Evolutionary conservation across 2,888 invertebrate genomes (phyloP).

Genomic region (Onchidella celtica): DNA sequence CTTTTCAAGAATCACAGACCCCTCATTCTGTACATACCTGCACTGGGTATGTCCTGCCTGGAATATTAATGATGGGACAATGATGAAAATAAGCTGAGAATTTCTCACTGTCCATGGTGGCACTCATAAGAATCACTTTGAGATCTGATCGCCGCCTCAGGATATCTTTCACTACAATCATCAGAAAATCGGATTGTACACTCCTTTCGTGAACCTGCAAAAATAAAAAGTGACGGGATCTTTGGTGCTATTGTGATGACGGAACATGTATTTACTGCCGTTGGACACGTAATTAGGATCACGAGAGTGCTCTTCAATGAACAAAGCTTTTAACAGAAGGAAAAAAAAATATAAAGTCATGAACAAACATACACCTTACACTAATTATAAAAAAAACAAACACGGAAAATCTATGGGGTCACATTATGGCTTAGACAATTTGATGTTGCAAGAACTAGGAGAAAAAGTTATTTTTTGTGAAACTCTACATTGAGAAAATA

Average conservation of each 20-base stretch:
- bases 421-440: too few species aligned
- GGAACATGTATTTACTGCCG: too few species aligned
- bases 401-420: too few species aligned
- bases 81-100: slow-evolving; percentile 76
- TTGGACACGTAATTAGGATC: too few species aligned
- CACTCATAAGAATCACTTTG: slow-evolving; percentile 78
- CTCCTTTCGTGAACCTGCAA: slow-evolving; percentile 78
- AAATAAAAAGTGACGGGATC: too few species aligned
- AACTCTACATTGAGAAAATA: too few species aligned
- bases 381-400: too few species aligned
- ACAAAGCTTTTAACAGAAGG: not conserved
- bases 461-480: too few species aligned
- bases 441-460: too few species aligned
- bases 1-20: too few species aligned
- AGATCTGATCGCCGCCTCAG: slow-evolving; percentile 65
- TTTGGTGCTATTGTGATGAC: too few species aligned
- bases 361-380: not conserved
- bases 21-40: slow-evolving; percentile 60
- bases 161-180: slow-evolving; percentile 72
- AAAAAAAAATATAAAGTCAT: not conserved
- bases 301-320: too few species aligned
- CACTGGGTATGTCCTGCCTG: slow-evolving; percentile 76
- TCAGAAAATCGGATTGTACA: slow-evolving; percentile 77
- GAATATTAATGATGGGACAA: slow-evolving; percentile 76
- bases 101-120: slow-evolving; percentile 76